Evolutionary conservation across 2,888 invertebrate genomes (phyloP).

Genomic region (Alsophila aescularia): DNA sequence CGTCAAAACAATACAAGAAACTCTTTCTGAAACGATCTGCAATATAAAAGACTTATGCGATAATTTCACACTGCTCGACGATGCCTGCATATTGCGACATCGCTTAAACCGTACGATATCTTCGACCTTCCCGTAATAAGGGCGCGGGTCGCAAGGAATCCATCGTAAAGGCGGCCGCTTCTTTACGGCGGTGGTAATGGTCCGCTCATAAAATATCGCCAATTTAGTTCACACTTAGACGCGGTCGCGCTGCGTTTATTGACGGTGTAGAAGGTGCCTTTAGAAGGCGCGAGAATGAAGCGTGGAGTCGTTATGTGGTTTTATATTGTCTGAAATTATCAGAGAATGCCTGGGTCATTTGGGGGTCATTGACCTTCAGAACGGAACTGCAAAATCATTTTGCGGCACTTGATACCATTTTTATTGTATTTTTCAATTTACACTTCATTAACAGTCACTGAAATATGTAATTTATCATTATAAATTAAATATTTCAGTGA

Average conservation of each 20-base stretch:
- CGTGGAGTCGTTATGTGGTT: not conserved
- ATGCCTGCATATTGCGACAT: constrained; percentile 19
- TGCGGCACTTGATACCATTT: too few relatives aligned
- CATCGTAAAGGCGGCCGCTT: constrained; percentile 69
- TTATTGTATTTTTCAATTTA: too few relatives aligned
- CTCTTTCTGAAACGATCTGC: not conserved
- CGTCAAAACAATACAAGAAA: too few relatives aligned
- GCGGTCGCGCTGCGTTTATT: constrained; percentile 33
- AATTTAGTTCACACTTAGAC: constrained; percentile 76
- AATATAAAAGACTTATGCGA: not conserved
- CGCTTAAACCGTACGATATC: constrained; percentile 19
- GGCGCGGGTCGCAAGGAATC: constrained; percentile 69
- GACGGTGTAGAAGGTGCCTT: constrained; percentile 35
- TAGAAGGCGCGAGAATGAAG: constrained; percentile 21
- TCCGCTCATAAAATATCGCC: constrained; percentile 77
- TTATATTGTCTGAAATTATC: not conserved
- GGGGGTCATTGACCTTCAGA: not conserved
- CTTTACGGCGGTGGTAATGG: constrained; percentile 74
- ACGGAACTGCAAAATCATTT: too few relatives aligned
- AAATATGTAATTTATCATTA: too few relatives aligned
- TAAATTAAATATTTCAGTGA: too few relatives aligned
- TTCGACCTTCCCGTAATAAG: constrained; percentile 63
- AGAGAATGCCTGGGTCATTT: not conserved
- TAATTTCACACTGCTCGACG: constrained; percentile 1
- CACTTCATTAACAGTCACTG: too few relatives aligned